phyloP scores from a whole-genome alignment of 2,888 invertebrate genomes.

The Coenonympha arcania region DNA sequence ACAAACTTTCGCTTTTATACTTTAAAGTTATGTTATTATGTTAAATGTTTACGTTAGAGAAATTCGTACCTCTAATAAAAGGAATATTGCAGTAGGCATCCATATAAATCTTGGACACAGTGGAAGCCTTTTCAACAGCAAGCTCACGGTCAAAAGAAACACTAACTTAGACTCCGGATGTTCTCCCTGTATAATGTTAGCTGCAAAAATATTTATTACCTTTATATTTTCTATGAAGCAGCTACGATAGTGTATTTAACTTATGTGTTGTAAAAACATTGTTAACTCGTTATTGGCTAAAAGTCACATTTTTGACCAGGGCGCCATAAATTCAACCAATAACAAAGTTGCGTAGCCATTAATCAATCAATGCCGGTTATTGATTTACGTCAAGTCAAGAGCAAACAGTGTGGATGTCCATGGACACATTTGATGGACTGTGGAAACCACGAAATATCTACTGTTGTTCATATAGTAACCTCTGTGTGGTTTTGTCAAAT shows the following conservation, averaged over 20 bases:
- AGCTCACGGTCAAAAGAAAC: slow-evolving; percentile 36
- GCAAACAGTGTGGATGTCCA: no score
- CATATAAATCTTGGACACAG: slow-evolving; percentile 30
- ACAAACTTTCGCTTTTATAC: no score
- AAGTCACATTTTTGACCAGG: background rate
- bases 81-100: slow-evolving; percentile 22
- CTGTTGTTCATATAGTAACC: background rate
- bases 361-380: background rate
- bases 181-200: slow-evolving; percentile 30
- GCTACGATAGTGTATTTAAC: no score
- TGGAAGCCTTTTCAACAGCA: slow-evolving; percentile 36
- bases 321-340: background rate
- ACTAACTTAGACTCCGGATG: slow-evolving; percentile 42
- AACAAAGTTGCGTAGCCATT: background rate
- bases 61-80: slow-evolving; percentile 23
- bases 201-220: slow-evolving; percentile 33
- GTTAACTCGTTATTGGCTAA: background rate
- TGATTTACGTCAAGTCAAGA: background rate
- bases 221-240: no score
- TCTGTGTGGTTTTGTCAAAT: background rate
- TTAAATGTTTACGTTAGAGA: no score
- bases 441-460: no score
- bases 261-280: no score
- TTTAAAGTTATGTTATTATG: no score
- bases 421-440: slow-evolving; percentile 4